Evolutionary conservation across 2,888 invertebrate genomes (phyloP), one percentile per base, ranked within the genome.

Genomic region (Sericinus montela): DNA sequence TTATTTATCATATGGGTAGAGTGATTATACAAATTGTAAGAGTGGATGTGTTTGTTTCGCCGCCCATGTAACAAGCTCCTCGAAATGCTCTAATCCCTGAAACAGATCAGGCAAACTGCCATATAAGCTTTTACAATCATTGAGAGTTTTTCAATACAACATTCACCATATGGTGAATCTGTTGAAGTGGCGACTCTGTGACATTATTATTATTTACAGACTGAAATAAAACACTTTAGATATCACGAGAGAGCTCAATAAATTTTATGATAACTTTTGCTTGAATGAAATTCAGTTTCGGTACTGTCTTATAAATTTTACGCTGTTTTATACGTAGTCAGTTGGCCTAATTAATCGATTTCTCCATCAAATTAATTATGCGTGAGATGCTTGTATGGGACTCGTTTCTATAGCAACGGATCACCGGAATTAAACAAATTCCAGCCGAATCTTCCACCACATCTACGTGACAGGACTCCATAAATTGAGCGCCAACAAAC

Each of bases 91-190:
- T 11, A 10, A 39, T 23, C 2, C 15, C 16, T 28, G 25, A 40
- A 46, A 40, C 25, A 40, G 2, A 28, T 34, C 40, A 40, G 46
- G 46, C 39, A 8, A 11, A 11, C 10, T 11, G 46, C 46, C 46
- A 46, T 23, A 40, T 46, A 40, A 35, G 46, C 46, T 46, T 46
- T 46, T 28, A 40, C 39, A 34, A 46, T 40, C 32, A 46, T 40
- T 40, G 36, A 44, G 36, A 25, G 34, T 29, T 46, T 35, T 28
- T 7, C 28, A 40, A 25, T 40, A 28, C 11, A 28, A 25, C 35
- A 40, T 25, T 40, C 35, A 25, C 46, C 39, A 40, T 46, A 25
- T 40, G 46, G 34, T 19, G 3, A 16, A 28, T 11, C 25, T 38
- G 39, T 2, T 40, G 7, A 25, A 25, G 25, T 25, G 25, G 8